Evolutionary conservation across 2,888 invertebrate species (phyloP).

Genomic region (Diloba caeruleocephala): DNA sequence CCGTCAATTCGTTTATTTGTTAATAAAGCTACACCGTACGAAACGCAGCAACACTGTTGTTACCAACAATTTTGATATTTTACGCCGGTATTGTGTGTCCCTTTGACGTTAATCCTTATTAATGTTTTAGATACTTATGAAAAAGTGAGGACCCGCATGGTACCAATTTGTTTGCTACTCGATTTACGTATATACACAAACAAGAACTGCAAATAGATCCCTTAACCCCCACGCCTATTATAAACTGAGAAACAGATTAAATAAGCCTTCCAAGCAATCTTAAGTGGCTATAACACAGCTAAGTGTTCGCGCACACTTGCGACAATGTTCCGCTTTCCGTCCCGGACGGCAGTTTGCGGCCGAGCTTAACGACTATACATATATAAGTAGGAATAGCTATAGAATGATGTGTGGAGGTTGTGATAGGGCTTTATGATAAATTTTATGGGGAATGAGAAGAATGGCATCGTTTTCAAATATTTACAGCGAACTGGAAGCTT

Average conservation of each 20-base stretch:
- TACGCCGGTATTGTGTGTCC: too few species aligned
- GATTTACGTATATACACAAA: too few species aligned
- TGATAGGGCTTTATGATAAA: conserved; percentile 15
- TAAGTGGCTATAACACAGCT: conserved; percentile 50
- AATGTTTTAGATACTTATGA: too few species aligned
- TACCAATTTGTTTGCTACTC: too few species aligned
- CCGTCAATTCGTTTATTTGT: too few species aligned
- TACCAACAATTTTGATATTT: too few species aligned
- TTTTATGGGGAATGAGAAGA: conserved; percentile 15
- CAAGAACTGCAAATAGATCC: background rate
- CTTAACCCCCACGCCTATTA: conserved; percentile 8
- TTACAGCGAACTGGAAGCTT: too few species aligned
- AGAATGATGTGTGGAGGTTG: conserved; percentile 20
- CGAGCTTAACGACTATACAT: conserved; percentile 11
- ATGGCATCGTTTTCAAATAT: conserved; percentile 16
- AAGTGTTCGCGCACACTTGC: conserved; percentile 33
- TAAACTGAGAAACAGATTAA: conserved; percentile 41
- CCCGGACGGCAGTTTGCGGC: conserved; percentile 41
- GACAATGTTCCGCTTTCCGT: conserved; percentile 27
- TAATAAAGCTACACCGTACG: too few species aligned
- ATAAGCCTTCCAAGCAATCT: conserved; percentile 38
- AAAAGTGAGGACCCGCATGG: too few species aligned
- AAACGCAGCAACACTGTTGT: too few species aligned
- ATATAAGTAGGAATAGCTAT: conserved; percentile 7
- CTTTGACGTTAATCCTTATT: too few species aligned